phyloP scores from a whole-genome alignment of 2,113 vertebrate genomes.

The Strigops habroptila region DNA sequence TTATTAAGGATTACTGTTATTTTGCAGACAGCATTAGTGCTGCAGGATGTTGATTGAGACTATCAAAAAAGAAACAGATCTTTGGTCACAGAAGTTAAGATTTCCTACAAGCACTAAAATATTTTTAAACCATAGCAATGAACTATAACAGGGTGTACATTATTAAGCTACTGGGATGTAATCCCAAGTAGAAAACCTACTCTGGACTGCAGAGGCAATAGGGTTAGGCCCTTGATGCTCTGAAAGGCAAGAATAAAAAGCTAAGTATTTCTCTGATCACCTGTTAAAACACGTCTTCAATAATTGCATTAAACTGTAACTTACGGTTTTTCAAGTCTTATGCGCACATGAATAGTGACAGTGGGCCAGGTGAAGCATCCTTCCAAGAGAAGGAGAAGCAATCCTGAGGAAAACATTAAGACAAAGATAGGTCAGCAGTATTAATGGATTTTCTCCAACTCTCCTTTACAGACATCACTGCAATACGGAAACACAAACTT shows the following conservation, averaged over 20 bases:
- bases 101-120: background rate
- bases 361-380: background rate
- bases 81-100: background rate
- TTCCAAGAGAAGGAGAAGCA: background rate
- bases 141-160: background rate
- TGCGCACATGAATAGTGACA: background rate
- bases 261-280: background rate
- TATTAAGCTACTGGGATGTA: background rate
- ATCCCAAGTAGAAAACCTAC: background rate
- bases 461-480: background rate
- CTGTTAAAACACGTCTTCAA: background rate
- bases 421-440: background rate
- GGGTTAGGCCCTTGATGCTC: background rate
- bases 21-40: background rate
- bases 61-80: background rate
- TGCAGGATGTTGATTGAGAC: background rate
- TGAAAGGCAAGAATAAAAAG: background rate
- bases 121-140: background rate
- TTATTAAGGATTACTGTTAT: background rate
- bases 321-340: background rate
- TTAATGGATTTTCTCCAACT: background rate
- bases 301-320: background rate
- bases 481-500: background rate
- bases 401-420: background rate
- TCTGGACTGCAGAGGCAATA: background rate